Base-by-base conservation (phyloP, 2,113 vertebrate species). In the Epinephelus fuscoguttatus region DNA sequence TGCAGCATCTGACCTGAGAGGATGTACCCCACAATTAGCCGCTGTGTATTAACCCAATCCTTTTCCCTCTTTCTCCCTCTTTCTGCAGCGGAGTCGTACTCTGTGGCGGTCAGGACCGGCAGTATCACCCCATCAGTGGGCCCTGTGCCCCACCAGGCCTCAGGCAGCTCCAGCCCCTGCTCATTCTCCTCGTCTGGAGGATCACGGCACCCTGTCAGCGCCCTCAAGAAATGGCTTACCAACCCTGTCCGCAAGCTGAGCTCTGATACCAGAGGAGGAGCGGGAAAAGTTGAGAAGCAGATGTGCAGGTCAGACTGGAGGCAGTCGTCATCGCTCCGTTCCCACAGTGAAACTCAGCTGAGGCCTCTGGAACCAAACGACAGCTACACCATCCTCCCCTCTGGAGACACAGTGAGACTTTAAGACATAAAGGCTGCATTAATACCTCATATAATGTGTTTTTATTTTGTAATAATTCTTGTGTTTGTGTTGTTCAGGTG, bases 141-240 rank as follows among this genome's bases (percentile, higher is more conserved):
- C 83, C 94, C 96, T 0, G 91, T 90, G 52, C 90, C 95, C 84
- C 95, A 92, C 30, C 96, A 94, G 78, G 92, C 94, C 64, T 96
- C 96, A 6, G 94, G 92, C 79, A 94, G 92, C 90, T 96, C 96
- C 42, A 96, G 95, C 70, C 95, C 95, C 85, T 92, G 94, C 90
- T 95, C 95, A 6, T 95, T 93, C 60, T 81, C 90, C 27, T 74
- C 89, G 1, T 85, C 93, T 21, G 90, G 82, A 61, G 93, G 94
- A 23, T 86, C 96, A 45, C 94, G 92, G 37, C 94, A 90, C 80
- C 95, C 96, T 1, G 92, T 96, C 81, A 95, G 94, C 52, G 91
- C 95, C 60, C 89, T 96, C 53, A 96, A 96, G 90, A 96, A 96
- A 86, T 97, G 96, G 96, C 94, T 97, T 74, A 95, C 94, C 83